A percentile compares a stretch with the other conserved stretches of the same genome.
phyloP scores from a whole-genome alignment of 2,888 invertebrate species.

The Uropetala carovei region DNA sequence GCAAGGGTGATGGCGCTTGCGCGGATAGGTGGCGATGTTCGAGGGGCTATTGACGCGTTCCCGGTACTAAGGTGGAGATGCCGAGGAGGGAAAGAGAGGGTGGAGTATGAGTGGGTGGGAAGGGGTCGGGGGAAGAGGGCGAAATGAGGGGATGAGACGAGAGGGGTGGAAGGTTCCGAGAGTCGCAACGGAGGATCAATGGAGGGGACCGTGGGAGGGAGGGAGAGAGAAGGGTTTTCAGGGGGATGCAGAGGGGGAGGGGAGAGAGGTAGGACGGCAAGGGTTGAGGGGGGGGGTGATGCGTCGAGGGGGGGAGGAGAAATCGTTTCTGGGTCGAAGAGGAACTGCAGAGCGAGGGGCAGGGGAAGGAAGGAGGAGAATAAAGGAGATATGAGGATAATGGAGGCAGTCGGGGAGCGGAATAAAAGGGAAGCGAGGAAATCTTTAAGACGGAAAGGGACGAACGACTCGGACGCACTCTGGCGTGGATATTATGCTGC shows the following conservation, averaged over 20 bases:
- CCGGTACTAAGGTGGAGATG: background rate
- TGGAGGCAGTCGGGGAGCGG: background rate
- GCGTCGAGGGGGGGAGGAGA: background rate
- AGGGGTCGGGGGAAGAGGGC: conserved; percentile 63
- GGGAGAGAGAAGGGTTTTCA: background rate
- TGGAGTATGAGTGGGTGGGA: background rate
- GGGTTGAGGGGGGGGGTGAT: background rate
- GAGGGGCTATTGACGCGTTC: background rate
- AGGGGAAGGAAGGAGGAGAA: background rate
- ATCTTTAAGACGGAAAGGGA: background rate
- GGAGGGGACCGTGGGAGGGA: conserved; percentile 39
- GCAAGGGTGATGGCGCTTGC: background rate
- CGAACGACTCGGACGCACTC: background rate
- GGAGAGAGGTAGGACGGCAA: background rate
- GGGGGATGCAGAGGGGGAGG: background rate
- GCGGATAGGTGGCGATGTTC: background rate
- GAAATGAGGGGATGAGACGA: conserved; percentile 67
- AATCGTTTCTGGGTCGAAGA: conserved; percentile 15
- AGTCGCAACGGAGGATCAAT: background rate
- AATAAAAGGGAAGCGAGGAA: background rate
- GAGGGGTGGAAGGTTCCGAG: conserved; percentile 15
- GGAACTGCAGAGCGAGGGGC: background rate
- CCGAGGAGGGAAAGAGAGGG: background rate
- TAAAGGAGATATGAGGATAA: background rate
- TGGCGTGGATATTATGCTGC: too few relatives aligned